A percentile compares a stretch with the other conserved stretches of the same genome.
phyloP scores from a whole-genome alignment of 2,113 vertebrate species.

The Coracopsis vasa region DNA sequence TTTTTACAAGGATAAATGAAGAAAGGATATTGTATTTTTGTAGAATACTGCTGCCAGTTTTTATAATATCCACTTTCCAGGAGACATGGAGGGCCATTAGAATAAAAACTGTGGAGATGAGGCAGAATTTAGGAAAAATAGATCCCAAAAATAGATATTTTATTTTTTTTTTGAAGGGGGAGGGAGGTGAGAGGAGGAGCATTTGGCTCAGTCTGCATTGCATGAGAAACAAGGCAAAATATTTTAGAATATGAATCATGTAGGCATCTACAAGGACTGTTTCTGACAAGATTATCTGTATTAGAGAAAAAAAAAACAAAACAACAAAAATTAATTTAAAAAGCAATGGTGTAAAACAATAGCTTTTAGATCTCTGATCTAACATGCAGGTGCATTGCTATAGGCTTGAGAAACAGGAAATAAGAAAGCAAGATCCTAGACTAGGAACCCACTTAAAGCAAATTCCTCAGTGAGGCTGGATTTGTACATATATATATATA shows the following conservation, averaged over 20 bases:
- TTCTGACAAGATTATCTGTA: not conserved
- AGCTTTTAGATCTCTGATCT: slow-evolving; percentile 18
- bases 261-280: not conserved
- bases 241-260: slow-evolving; percentile 20
- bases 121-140: not conserved
- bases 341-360: not conserved
- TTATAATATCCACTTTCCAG: not conserved
- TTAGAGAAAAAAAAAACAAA: not conserved
- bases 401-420: not conserved
- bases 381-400: not conserved
- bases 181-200: not conserved
- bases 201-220: not conserved
- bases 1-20: not conserved
- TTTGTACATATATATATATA: not conserved
- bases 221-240: not conserved
- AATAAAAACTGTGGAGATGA: not conserved
- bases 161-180: not conserved
- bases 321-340: not conserved
- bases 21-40: not conserved
- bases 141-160: not conserved
- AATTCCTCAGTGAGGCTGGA: not conserved
- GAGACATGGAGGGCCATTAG: not conserved
- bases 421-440: not conserved
- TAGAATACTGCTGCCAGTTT: not conserved
- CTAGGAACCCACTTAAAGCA: not conserved